Conservation (phyloP, 2,797 vertebrate species). For the Paguma larvata region DNA sequence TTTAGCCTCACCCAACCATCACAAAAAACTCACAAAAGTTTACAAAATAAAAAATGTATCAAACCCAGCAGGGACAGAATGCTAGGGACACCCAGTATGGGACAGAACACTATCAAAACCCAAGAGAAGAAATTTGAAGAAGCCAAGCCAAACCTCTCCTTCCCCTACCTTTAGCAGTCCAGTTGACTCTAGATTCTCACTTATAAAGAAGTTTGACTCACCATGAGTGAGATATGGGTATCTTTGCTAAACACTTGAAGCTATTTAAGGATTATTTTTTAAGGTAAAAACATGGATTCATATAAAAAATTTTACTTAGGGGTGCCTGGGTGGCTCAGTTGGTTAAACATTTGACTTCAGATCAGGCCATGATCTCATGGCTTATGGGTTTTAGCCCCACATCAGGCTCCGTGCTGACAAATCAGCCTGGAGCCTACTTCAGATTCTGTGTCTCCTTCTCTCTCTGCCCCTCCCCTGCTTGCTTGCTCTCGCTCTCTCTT, state of each 20-base stretch:
- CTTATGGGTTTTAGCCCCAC: no score
- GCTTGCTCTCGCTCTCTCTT: no score
- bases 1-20: not conserved
- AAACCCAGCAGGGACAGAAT: not conserved
- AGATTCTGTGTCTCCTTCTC: no score
- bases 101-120: not conserved
- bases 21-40: no score
- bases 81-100: no score
- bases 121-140: not conserved
- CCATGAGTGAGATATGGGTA: not conserved
- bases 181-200: not conserved
- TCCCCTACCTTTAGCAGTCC: not conserved
- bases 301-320: not conserved
- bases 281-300: not conserved
- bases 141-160: not conserved
- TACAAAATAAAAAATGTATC: not conserved
- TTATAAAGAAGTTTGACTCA: not conserved
- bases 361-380: no score
- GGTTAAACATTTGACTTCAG: no score
- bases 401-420: no score
- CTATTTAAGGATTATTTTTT: constrained; percentile 4
- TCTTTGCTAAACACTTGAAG: not conserved
- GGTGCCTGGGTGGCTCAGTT: no score
- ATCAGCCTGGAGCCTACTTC: no score
- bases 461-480: no score